phyloP scores from a whole-genome alignment of 2,113 vertebrate species.

The Mixornis gularis region DNA sequence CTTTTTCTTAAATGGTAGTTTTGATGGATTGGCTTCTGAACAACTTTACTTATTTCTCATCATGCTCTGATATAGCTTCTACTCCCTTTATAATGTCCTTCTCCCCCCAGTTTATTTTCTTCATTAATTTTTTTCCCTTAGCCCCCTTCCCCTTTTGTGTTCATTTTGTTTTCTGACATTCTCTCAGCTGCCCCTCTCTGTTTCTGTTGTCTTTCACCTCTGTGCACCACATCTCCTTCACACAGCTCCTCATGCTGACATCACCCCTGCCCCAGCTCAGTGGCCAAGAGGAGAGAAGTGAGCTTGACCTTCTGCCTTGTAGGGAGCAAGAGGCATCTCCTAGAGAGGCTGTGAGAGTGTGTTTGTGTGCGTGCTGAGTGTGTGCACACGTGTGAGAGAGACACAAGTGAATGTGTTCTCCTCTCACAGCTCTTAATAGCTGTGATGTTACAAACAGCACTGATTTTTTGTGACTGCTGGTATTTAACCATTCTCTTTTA shows the following conservation, averaged over 20 bases:
- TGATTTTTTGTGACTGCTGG: not conserved
- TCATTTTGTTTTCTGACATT: not conserved
- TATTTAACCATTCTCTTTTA: not conserved
- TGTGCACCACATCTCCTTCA: not conserved
- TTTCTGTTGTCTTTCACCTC: not conserved
- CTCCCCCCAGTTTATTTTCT: not conserved
- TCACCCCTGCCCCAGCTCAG: not conserved
- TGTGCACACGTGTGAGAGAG: not conserved
- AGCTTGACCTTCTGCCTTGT: not conserved
- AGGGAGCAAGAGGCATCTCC: not conserved
- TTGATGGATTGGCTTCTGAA: not conserved
- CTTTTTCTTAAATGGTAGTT: not conserved
- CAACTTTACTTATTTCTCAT: not conserved
- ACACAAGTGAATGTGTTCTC: fast-evolving
- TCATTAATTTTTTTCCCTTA: not conserved
- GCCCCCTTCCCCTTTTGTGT: not conserved
- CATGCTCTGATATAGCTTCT: not conserved
- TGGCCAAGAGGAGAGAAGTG: not conserved
- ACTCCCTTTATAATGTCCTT: not conserved
- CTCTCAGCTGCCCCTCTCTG: not conserved
- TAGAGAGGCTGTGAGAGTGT: not conserved
- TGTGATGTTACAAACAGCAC: not conserved
- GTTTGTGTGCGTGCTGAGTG: fast-evolving
- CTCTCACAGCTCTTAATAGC: not conserved
- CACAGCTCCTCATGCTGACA: not conserved